Conservation (phyloP, 2,888 invertebrate species). For the Gymnoscelis rufifasciata region DNA sequence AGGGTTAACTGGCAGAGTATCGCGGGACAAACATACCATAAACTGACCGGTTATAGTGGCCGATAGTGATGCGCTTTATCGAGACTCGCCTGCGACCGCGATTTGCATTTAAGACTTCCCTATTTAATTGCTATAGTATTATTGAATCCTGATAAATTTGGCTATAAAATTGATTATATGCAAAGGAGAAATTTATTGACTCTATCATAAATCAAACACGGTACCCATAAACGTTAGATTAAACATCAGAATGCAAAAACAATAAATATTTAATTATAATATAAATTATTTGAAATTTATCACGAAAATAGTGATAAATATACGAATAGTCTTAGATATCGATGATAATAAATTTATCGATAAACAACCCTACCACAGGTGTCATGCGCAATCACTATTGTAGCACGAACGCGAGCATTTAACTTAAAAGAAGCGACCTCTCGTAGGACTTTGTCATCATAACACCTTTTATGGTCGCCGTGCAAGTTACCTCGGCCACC, state of each 20-base stretch:
- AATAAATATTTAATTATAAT: too few species aligned
- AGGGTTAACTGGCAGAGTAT: slow-evolving; percentile 76
- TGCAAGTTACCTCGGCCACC: slow-evolving; percentile 39
- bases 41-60: slow-evolving; percentile 68
- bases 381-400: slow-evolving; percentile 69
- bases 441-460: slow-evolving; percentile 60
- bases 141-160: too few species aligned
- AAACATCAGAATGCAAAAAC: too few species aligned
- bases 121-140: slow-evolving; percentile 13
- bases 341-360: slow-evolving; percentile 25
- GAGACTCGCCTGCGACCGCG: slow-evolving; percentile 28
- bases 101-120: slow-evolving; percentile 18
- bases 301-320: too few species aligned
- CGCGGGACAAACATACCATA: slow-evolving; percentile 75
- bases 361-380: slow-evolving; percentile 60
- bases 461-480: slow-evolving; percentile 51
- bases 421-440: slow-evolving; percentile 67
- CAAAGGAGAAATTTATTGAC: background rate
- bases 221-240: too few species aligned
- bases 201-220: too few species aligned
- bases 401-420: slow-evolving; percentile 68
- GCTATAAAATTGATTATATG: background rate
- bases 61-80: slow-evolving; percentile 53
- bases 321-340: slow-evolving; percentile 3
- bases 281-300: too few species aligned